A percentile compares a stretch with the other conserved stretches of the same genome.
Evolutionary conservation across 1,140 invertebrate species (phyloP).

Genomic region (Rhopalosiphum maidis): DNA sequence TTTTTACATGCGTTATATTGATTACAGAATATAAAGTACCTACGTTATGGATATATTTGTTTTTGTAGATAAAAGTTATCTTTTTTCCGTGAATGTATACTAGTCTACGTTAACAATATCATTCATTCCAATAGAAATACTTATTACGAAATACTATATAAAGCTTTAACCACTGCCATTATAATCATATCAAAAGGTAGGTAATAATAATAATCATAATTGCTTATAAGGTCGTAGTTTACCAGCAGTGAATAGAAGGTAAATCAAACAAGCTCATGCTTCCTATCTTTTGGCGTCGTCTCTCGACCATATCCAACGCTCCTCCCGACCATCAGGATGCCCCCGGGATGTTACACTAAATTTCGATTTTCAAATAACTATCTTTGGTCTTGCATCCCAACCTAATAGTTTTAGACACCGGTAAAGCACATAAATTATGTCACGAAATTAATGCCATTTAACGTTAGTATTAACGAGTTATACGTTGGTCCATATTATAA

Average conservation of each 20-base stretch:
- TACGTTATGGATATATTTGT: not conserved
- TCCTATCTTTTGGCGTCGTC: slow-evolving; percentile 24
- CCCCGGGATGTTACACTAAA: not conserved
- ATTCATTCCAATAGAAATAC: not conserved
- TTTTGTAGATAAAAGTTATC: not conserved
- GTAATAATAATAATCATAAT: not conserved
- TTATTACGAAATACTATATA: not conserved
- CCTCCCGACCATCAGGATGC: not conserved
- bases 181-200: not conserved
- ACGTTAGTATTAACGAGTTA: not conserved
- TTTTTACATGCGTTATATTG: not conserved
- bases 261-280: not conserved
- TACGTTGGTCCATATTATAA: not conserved
- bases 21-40: too few species aligned
- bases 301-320: not conserved
- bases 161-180: not conserved
- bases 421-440: not conserved
- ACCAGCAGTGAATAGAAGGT: not conserved
- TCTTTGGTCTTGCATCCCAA: not conserved
- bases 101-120: not conserved
- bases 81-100: not conserved
- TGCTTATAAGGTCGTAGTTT: not conserved
- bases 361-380: slow-evolving; percentile 20
- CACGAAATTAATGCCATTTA: not conserved
- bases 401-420: not conserved